Evolutionary conservation across 2,888 invertebrate species (phyloP), one percentile per base, ranked within the genome.

Genomic region (Troides oblongomaculatus): DNA sequence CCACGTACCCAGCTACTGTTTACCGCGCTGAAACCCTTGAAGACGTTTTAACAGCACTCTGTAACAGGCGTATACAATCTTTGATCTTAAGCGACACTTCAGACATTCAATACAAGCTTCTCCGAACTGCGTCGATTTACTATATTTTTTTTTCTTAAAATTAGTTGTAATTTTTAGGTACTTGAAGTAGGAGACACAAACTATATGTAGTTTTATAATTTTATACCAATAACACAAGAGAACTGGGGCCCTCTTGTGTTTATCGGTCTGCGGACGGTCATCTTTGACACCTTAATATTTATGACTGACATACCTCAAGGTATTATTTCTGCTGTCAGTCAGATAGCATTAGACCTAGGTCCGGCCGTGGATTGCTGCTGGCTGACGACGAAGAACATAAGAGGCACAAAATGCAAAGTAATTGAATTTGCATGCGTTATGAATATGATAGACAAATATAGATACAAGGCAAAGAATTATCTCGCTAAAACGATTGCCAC

Each of bases 401-500:
- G 23, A n/a, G n/a, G 12, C 8, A 58, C 10, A 8, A 10, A 10
- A 23, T 23, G 23, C 14, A 14, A 12, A 58, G 17, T 43, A 58
- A 58, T 39, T 10, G 39, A 58, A 58, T 21, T 23, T 23, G 57
- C 5, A 58, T 58, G n/a, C 6, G 25, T 23, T 58, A 87, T 87
- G 84, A 85, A 84, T 87, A 84, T 86, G 81, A 87, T 84, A 89
- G 83, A 83, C 86, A 87, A 88, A 87, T 88, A 86, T 84, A 84
- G 84, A 80, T 81, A 83, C 87, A 86, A 83, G 85, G 77, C 81
- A 85, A 84, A 88, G 88, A 89, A 90, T 88, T 92, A 92, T 91
- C 89, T 92, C 84, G 90, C 88, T 86, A 90, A 90, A 92, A 90
- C 91, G 92, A 92, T 92, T 92, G 90, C 92, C 92, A 92, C 92